Evolutionary conservation across 2,797 vertebrate genomes (phyloP).

Genomic region (Rhincodon typus): DNA sequence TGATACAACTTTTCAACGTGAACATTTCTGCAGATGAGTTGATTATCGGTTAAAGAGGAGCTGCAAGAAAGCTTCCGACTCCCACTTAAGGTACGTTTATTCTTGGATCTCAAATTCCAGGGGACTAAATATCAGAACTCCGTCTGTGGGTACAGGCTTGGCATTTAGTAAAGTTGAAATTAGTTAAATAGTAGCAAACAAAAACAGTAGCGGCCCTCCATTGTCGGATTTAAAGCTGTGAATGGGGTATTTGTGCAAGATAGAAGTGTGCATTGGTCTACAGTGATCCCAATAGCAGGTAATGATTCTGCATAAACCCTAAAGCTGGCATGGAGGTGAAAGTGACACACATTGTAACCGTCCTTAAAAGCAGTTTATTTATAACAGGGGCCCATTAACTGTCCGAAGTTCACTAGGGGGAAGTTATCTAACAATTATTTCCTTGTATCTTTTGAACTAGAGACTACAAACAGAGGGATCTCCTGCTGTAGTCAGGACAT

Average conservation of each 20-base stretch:
- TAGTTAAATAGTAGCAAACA: background rate
- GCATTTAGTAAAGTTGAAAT: background rate
- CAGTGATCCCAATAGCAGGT: no score
- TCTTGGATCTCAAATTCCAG: background rate
- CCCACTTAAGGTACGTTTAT: background rate
- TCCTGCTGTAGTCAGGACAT: no score
- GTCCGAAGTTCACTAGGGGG: background rate
- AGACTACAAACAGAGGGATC: background rate
- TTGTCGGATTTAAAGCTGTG: background rate
- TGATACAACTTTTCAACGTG: background rate
- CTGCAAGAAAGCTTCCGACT: background rate
- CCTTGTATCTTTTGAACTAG: background rate
- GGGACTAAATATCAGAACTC: no score
- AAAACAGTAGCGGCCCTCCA: no score
- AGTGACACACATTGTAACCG: background rate
- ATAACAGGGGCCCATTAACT: background rate
- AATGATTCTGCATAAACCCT: background rate
- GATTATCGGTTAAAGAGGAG: background rate
- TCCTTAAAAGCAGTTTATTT: background rate
- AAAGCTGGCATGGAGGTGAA: background rate
- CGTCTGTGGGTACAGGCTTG: background rate
- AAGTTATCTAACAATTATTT: background rate
- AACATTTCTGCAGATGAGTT: no score
- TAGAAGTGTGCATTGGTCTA: background rate
- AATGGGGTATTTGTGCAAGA: background rate